Percentiles rank a stretch among this genome's conserved stretches.
Conservation (phyloP, 2,113 vertebrate genomes). For the Hyaena hyaena region DNA sequence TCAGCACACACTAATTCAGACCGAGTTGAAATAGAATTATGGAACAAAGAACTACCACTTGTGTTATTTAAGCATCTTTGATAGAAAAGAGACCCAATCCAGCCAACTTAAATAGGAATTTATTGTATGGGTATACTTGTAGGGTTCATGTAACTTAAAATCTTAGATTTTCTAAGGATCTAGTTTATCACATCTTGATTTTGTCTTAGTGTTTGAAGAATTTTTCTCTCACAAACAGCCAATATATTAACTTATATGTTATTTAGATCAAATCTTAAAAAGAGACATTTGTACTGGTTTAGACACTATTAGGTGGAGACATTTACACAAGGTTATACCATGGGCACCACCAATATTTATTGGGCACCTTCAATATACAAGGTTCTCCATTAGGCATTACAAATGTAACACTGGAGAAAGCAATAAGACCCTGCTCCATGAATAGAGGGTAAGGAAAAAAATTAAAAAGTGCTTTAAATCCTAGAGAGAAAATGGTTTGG, state of each 20-base stretch:
- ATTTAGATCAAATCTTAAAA: neutral
- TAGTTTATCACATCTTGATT: constrained; percentile 8
- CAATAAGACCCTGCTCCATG: neutral
- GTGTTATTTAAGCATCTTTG: neutral
- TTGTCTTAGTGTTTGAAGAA: neutral
- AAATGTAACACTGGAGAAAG: neutral
- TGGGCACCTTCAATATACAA: neutral
- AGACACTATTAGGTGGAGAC: neutral
- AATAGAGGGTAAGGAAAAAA: neutral
- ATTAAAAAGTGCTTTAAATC: neutral
- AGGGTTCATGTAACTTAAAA: neutral
- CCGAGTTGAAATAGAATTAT: neutral
- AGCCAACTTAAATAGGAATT: neutral
- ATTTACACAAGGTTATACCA: neutral
- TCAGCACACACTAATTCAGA: neutral
- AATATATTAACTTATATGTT: neutral
- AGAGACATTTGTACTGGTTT: neutral
- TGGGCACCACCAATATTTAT: neutral
- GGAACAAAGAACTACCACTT: neutral
- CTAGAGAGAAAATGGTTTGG: neutral
- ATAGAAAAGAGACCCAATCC: neutral
- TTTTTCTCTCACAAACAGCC: neutral
- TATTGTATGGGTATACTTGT: neutral
- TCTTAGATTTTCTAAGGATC: neutral
- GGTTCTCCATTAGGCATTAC: neutral